These are phyloP conservation scores for Spodoptera litura DNA, from an alignment of 1,140 invertebrate genomes.

Conservation along the genomic window DNA sequence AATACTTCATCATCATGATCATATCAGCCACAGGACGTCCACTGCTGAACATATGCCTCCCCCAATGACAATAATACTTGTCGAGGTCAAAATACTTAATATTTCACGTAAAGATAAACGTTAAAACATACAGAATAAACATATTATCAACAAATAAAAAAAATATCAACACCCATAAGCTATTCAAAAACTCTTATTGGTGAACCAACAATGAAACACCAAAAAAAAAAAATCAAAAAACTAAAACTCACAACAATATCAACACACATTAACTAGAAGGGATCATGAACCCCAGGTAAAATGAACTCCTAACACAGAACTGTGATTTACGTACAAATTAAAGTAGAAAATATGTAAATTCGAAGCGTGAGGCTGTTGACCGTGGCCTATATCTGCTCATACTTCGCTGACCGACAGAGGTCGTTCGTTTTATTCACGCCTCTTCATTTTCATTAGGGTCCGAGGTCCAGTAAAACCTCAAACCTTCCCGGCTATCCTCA, in stretches of 20 bases:
- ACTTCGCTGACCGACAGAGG: constrained; percentile 13
- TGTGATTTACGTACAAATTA: constrained; percentile 36
- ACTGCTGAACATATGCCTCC: no score
- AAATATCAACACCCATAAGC: not conserved
- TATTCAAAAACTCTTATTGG: not conserved
- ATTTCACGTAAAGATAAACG: no score
- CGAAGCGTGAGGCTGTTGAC: constrained; percentile 18
- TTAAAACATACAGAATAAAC: no score
- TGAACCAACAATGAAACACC: no score
- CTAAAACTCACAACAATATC: constrained; percentile 10
- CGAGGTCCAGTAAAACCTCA: constrained; percentile 26
- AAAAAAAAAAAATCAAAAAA: not conserved
- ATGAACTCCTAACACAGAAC: not conserved
- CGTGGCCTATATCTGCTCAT: constrained; percentile 22
- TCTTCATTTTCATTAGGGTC: constrained; percentile 41
- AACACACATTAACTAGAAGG: not conserved
- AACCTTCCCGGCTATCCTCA: not conserved
- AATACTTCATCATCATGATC: no score
- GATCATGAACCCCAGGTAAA: constrained; percentile 11
- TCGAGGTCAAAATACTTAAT: no score
- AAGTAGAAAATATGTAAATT: constrained; percentile 39
- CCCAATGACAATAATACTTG: no score
- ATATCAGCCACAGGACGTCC: no score
- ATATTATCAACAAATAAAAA: no score
- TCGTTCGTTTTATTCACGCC: constrained; percentile 42